A percentile compares a stretch with the other conserved stretches of the same genome.
Evolutionary conservation across 2,113 vertebrate genomes (phyloP).

Genomic region (Ptychochromis oligacanthus): DNA sequence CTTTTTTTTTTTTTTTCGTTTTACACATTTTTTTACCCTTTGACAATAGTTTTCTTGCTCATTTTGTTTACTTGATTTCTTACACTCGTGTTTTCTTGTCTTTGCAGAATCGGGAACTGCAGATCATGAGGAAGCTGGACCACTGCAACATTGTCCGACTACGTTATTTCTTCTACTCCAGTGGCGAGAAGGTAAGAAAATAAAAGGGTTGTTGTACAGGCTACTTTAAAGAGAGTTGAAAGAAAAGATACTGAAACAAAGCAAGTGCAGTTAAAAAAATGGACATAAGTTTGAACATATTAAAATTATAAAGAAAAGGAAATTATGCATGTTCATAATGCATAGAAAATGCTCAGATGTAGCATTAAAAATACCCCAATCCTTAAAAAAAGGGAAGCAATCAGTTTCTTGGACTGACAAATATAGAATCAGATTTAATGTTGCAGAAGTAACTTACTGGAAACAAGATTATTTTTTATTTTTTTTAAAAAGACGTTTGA

Average conservation of each 20-base stretch:
- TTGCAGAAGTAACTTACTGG: conserved; percentile 4
- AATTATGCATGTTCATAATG: not conserved
- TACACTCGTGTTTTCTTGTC: conserved; percentile 12
- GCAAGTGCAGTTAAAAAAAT: not conserved
- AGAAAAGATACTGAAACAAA: not conserved
- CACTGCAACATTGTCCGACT: conserved; percentile 93
- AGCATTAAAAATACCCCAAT: not conserved
- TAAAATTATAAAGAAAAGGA: not conserved
- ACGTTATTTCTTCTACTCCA: conserved; percentile 95
- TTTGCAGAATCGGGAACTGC: conserved; percentile 89
- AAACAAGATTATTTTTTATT: not conserved
- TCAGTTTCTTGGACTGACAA: conserved; percentile 7
- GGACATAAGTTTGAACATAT: not conserved
- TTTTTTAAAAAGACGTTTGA: not conserved
- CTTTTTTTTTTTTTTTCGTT: not conserved
- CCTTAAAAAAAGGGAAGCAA: conserved; percentile 3
- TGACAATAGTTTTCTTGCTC: not conserved
- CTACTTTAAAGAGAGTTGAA: not conserved
- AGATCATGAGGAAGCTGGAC: conserved; percentile 94
- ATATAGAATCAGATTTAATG: conserved; percentile 4
- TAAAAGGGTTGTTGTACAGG: accelerated
- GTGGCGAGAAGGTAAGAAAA: conserved; percentile 89
- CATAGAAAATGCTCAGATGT: not conserved
- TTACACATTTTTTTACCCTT: not conserved
- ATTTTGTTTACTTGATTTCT: not conserved